These are phyloP conservation scores for Sicus ferrugineus DNA, from an alignment of 2,888 invertebrate species.

Conservation along the genomic window DNA sequence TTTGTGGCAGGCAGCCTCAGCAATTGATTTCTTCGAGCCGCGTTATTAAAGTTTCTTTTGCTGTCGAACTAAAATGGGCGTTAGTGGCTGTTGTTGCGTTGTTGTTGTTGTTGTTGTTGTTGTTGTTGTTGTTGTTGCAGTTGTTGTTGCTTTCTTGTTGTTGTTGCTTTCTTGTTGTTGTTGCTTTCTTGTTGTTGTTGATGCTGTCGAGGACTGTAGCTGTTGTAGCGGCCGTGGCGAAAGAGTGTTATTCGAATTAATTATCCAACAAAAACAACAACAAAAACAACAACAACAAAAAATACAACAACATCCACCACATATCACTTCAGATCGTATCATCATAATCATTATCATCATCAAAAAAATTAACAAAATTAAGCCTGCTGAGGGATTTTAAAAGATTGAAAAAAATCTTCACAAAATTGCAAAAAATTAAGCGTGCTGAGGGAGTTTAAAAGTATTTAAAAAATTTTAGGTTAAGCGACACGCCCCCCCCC, in stretches of 20 bases:
- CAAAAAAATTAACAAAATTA: too few species aligned
- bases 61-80: slow-evolving; percentile 7
- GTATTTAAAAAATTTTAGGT: background rate
- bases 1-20: slow-evolving; percentile 10
- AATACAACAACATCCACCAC: background rate
- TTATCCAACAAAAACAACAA: slow-evolving; percentile 10
- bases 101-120: background rate
- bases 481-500: background rate
- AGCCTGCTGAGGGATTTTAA: too few species aligned
- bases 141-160: background rate
- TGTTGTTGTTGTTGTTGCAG: background rate
- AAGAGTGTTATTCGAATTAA: slow-evolving; percentile 15
- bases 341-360: background rate
- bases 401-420: background rate
- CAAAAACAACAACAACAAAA: background rate
- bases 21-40: slow-evolving; percentile 20
- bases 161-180: background rate
- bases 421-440: background rate
- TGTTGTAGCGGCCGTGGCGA: background rate
- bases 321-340: too few species aligned
- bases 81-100: background rate
- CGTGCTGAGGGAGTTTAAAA: background rate
- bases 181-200: slow-evolving; percentile 1
- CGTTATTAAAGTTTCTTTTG: background rate
- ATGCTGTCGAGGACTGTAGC: background rate